Evolutionary conservation across 2,797 vertebrate species (phyloP), one percentile per base, ranked within the genome.

Genomic region (Gastrophryne carolinensis): DNA sequence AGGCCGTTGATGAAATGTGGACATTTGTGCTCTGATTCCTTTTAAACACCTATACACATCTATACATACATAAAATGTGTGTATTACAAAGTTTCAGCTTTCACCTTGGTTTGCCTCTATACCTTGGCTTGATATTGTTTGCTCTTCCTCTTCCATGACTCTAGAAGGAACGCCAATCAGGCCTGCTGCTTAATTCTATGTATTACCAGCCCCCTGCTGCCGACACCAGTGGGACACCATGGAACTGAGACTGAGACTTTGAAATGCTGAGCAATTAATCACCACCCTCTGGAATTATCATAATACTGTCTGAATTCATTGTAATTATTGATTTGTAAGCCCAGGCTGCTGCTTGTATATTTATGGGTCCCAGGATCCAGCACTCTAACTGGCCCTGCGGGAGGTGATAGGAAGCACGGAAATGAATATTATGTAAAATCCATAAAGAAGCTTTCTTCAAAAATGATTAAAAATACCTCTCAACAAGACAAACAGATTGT

Each of bases 291-390:
- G 68, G 70, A 72, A 78, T 78, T 72, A 78, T 65, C 60, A 70
- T 72, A 78, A 78, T 78, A 78, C 61, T 68, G 12, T 53, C 61
- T 72, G 64, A 68, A 78, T 72, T 78, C 72, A 78, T 78, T 78
- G 61, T 78, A 78, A 78, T 78, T 78, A 72, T 78, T 78, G 68
- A 78, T 78, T 72, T 78, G 52, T 72, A 60, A 52, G 75, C 68
- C 11, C 63, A 49, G 37, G 29, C 53, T 66, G 68, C 61, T 72
- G 50, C 66, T 68, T 64, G 66, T 78, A 72, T 62, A 72, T 58
- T 72, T 19, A 50, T 23, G 34, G 49, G 52, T 35, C 61, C 39
- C 17, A 32, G 54, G 75, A 72, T 78, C 75, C 65, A 60, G 72
- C 41, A 53, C 32, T 39, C 68, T 60, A 66, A 66, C 58, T 21